Evolutionary conservation across 2,113 vertebrate genomes (phyloP), one percentile per base, ranked within the genome.

Genomic region (Catharus fuscescens): DNA sequence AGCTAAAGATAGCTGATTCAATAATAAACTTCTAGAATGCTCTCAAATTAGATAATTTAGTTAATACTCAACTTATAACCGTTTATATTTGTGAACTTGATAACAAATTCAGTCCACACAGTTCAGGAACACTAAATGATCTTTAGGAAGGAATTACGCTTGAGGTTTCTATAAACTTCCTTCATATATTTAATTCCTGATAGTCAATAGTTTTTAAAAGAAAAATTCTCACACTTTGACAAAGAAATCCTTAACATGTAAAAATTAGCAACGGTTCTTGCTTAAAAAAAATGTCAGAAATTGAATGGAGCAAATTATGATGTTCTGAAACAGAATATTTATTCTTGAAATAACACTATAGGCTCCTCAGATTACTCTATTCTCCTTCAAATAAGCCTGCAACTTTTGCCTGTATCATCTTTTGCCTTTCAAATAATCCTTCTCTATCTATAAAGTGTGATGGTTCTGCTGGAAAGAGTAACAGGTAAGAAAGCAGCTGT

Each of bases 81-180:
- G 91, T 23, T 71, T 79, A 71, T 84, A 94, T 97, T 94, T 95
- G 94, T 90, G 86, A 74, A 97, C 91, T 96, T 96, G 83, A 9
- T 93, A 96, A 96, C 67, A 96, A 95, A 96, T 97, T 93, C 83
- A 72, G 79, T 95, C 96, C 93, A 89, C 65, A 60, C 67, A 61
- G 56, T 93, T 97, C 79, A 89, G 62, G 72, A 96, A 95, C 45
- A 69, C 26, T 54, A 65, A 91, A 78, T 79, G 60, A 84, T 89
- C 57, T 97, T 94, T 72, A 90, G 38, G 84, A 91, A 86, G 42
- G 83, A 96, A 92, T 19, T 40, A 66, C 57, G 36, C 42, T 94
- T 42, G 57, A 95, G 50, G 66, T 61, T 93, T 93, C 65, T 44
- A 4, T 71, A 94, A 91, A 31, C 45, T 90, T 81, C 48, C 19